Evolutionary conservation across 1,140 invertebrate genomes (phyloP), one percentile per base, ranked within the genome.

Genomic region (Eumeta japonica): DNA sequence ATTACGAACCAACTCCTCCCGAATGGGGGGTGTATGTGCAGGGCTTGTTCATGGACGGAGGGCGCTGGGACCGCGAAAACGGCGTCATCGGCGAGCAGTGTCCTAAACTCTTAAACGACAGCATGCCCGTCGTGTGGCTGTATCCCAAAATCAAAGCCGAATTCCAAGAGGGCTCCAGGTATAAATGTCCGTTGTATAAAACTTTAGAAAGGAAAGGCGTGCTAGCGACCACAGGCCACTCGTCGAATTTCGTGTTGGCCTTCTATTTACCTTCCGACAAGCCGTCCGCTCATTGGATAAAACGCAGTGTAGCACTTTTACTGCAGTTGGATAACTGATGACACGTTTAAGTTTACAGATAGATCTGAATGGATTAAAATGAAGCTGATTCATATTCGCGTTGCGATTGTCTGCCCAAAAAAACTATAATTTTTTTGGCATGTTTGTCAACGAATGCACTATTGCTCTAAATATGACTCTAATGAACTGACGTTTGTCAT

Each of bases 221-320:
- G 39, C 68, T 88, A 9, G 91, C 90, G 29, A 94, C 91, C 1
- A 94, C 91, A 0, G 92, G 92, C 1, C 92, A 94, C 70, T 94
- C 90, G 0, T 93, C 92, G 0, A 94, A 95, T 76, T 95, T 89
- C 72, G 88, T 95, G 1, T 65, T 94, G 28, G 84, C 86, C 1
- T 80, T 94, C 45, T 77, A 86, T 33, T 63, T 94, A 13, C 83
- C 87, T 11, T 89, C 89, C 0, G 62, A 83, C 39, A 58, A 81
- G 43, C 79, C 82, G 5, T 60, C 85, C 2, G 75, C 81, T 16
- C 91, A 94, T 65, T 95, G 92, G 92, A 86, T 94, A 2, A 89
- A 90, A 71, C 73, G 92, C 35, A 92, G 92, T 46, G 85, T 90
- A 2, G 92, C 92, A 1, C 72, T 93, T 14, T 72, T 94, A 2